Evolutionary conservation across 2,797 vertebrate genomes (phyloP).

Genomic region (Sylvilagus floridanus): DNA sequence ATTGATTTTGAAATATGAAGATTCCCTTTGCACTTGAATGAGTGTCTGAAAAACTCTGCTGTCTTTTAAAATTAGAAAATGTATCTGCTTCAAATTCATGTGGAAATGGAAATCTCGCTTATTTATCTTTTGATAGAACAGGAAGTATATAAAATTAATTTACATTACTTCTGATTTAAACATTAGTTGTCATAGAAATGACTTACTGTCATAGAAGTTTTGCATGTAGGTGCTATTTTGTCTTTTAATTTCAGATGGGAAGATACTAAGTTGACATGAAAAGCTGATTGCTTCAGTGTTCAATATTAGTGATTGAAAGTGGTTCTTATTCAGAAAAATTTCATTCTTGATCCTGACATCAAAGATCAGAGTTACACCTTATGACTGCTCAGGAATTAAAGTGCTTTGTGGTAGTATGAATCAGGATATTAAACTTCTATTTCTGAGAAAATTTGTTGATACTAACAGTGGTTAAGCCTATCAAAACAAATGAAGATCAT

Average conservation of each 20-base stretch:
- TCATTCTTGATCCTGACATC: constrained; percentile 18
- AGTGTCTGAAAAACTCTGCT: constrained; percentile 39
- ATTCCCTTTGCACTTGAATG: constrained; percentile 44
- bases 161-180: constrained; percentile 41
- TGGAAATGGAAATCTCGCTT: constrained; percentile 47
- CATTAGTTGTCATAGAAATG: constrained; percentile 1
- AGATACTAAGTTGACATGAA: background rate
- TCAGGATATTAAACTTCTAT: background rate
- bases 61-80: constrained; percentile 18
- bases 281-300: constrained; percentile 5
- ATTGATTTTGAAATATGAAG: constrained; percentile 59
- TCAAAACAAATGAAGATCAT: background rate
- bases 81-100: background rate
- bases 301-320: background rate
- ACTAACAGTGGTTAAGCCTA: background rate
- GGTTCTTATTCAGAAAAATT: background rate
- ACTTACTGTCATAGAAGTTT: constrained; percentile 1
- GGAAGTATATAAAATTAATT: background rate
- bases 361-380: background rate
- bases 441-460: constrained; percentile 30
- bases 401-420: background rate
- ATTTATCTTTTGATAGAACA: constrained; percentile 48
- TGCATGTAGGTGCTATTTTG: constrained; percentile 3
- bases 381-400: background rate
- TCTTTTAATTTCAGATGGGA: constrained; percentile 36